A percentile compares a stretch with the other conserved stretches of the same genome.
phyloP scores from a whole-genome alignment of 2,113 vertebrate genomes.

The Natator depressus region DNA sequence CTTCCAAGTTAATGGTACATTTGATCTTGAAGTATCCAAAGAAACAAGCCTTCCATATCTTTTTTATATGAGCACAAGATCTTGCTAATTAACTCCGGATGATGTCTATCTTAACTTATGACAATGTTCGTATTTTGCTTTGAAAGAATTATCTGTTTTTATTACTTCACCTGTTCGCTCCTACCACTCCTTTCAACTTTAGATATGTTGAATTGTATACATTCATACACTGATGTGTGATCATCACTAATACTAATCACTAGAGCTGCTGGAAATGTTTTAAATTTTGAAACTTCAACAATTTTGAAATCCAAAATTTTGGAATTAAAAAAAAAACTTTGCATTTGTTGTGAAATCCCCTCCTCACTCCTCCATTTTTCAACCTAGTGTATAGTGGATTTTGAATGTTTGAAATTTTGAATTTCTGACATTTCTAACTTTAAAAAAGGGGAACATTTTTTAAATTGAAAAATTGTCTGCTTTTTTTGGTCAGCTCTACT shows the following conservation, averaged over 20 bases:
- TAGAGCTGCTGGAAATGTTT: not conserved
- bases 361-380: not conserved
- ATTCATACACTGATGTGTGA: not conserved
- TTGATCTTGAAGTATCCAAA: not conserved
- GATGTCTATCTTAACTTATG: not conserved
- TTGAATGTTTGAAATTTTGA: not conserved
- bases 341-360: constrained; percentile 9
- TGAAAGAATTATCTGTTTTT: not conserved
- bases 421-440: not conserved
- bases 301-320: not conserved
- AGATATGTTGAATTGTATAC: not conserved
- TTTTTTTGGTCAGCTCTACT: constrained; percentile 43
- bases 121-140: not conserved
- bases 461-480: constrained; percentile 28
- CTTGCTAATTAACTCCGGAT: not conserved
- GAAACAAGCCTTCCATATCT: not conserved
- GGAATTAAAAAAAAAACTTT: not conserved
- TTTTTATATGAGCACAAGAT: not conserved
- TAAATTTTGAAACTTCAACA: not conserved
- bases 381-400: not conserved
- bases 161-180: not conserved
- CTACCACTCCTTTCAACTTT: not conserved
- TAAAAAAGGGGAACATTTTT: rapidly evolving
- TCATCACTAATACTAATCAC: not conserved
- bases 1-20: not conserved